Evolutionary conservation across 2,888 invertebrate species (phyloP), one percentile per base, ranked within the genome.

Genomic region (Myathropa florea): DNA sequence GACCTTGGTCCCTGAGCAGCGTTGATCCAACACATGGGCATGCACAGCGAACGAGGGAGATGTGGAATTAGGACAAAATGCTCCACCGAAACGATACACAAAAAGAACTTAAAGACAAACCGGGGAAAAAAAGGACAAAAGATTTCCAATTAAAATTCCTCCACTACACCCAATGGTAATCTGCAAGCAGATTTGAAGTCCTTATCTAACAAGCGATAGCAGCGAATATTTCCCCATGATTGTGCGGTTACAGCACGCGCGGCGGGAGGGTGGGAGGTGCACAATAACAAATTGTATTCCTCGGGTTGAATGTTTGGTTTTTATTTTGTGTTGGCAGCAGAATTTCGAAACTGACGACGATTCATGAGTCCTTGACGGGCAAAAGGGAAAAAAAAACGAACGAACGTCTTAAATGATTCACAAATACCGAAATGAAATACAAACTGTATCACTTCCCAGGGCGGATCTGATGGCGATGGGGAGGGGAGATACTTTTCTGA

Each of bases 101-200:
- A 18, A 39, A 53, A 18, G 12, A 60, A 39, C 53, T 46, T 46
- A 46, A 55, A 21, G 24, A 63, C 21, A 64, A 57, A 57, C 24
- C 57, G 0, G 14, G n/a, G 23, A 68, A 75, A 72, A 77, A 79
- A 72, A 73, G 81, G 59, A 85, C 85, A 85, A 86, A 86, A 70
- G 86, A 86, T 86, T 78, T 86, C 86, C 86, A 86, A 86, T 86
- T 86, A 86, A 86, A 86, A 86, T 79, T 78, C 78, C 28, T 86
- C 78, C 70, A 80, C 64, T 84, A 84, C 76, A 82, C 73, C 82
- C 86, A 73, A 79, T 83, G 82, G 86, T 86, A 86, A 86, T 82
- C 83, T 86, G 75, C 57, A 78, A 86, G 86, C 86, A 86, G 78
- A 86, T 78, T 86, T 86, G n/a, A 86, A 75, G 72, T 86, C 78